Conservation (phyloP, 2,113 vertebrate species). For the Fukomys damarensis region DNA sequence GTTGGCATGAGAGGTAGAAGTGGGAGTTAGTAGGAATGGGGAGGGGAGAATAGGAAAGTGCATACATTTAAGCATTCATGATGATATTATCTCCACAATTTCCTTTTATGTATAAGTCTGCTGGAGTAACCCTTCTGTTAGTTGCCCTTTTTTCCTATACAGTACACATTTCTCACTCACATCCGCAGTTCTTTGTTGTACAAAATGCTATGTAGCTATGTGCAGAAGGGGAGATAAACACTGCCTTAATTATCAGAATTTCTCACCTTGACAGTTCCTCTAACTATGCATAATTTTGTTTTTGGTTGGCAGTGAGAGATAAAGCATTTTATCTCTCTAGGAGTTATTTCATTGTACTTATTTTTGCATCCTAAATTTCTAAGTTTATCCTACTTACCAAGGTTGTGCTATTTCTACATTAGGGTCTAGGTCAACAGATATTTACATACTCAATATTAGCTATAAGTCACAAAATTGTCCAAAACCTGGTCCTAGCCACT, state of each 20-base stretch:
- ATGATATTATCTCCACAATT: slow-evolving; percentile 8
- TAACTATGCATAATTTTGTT: slow-evolving; percentile 21
- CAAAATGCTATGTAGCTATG: background rate
- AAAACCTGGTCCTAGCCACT: background rate
- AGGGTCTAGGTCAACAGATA: background rate
- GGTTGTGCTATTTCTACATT: slow-evolving; percentile 13
- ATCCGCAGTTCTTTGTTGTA: background rate
- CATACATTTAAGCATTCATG: background rate
- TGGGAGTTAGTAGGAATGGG: background rate
- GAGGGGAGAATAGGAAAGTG: slow-evolving; percentile 12
- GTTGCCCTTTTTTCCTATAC: background rate
- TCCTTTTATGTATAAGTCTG: background rate
- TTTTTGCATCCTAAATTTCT: background rate
- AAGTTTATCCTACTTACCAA: background rate
- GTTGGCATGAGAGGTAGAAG: slow-evolving; percentile 42
- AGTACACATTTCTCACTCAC: background rate
- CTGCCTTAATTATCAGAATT: background rate
- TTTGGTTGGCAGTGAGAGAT: background rate
- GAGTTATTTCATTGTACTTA: slow-evolving; percentile 24
- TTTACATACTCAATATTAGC: background rate
- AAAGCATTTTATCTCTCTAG: background rate
- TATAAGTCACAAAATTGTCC: background rate
- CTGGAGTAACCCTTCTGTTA: background rate
- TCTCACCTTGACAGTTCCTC: slow-evolving; percentile 17
- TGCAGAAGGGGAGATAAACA: background rate